phyloP scores from a whole-genome alignment of 2,113 vertebrate genomes.

The Tamias sibiricus region DNA sequence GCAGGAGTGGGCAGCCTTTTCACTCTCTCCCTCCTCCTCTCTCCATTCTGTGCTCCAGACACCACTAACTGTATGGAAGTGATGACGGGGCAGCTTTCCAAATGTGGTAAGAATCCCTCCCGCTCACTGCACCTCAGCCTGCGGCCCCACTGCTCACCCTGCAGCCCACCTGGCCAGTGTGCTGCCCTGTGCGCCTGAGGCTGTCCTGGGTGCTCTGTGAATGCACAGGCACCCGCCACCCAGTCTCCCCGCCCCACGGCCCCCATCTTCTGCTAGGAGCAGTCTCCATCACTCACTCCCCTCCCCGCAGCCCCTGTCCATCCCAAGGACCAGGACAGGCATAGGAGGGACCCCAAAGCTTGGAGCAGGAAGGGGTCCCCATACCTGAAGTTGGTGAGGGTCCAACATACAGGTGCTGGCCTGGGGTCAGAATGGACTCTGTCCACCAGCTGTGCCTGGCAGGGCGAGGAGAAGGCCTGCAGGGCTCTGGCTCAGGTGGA shows the following conservation, averaged over 20 bases:
- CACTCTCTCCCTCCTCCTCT: slow-evolving; percentile 88
- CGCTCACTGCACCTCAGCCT: slow-evolving; percentile 81
- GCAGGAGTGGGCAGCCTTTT: slow-evolving; percentile 61
- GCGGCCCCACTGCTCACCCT: slow-evolving; percentile 58
- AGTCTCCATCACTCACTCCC: background rate
- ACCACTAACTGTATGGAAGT: slow-evolving; percentile 93
- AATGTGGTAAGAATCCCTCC: slow-evolving; percentile 94
- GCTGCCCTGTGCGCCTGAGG: background rate
- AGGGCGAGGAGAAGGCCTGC: background rate
- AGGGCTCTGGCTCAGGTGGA: background rate
- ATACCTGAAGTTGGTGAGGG: background rate
- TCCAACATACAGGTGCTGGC: background rate
- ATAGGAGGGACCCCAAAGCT: background rate
- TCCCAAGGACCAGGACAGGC: background rate
- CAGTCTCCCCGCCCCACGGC: background rate
- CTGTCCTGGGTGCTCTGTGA: background rate
- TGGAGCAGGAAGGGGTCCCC: background rate
- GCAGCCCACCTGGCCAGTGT: background rate
- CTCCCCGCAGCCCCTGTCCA: background rate
- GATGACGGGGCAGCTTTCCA: slow-evolving; percentile 95
- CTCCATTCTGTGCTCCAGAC: slow-evolving; percentile 90
- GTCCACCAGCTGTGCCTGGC: background rate
- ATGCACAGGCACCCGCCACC: background rate
- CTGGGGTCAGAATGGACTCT: background rate
- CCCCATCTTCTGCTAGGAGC: background rate